Base-by-base conservation (phyloP, 2,888 invertebrate genomes). In the Eubasilissa splendida region DNA sequence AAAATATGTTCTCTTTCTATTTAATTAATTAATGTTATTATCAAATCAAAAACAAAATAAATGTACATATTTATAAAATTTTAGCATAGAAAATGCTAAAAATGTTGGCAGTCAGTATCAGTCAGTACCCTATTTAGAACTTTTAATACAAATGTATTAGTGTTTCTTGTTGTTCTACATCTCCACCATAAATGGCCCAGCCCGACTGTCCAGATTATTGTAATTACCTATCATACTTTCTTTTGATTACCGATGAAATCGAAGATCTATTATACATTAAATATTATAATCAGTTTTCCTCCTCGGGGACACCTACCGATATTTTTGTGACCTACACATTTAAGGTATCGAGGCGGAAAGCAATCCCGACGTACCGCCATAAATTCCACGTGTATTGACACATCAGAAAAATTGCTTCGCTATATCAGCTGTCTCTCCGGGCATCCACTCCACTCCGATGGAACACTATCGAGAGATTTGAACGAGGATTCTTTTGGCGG, bases 391-490 rank as follows among this genome's bases (percentile, higher is more conserved):
- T 60, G 59, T 53, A 79, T 79, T 79, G 79, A 79, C 79, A 79
- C 79, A 71, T 63, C 33, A 33, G 53, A 56, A 63, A 74, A 73
- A 77, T 77, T 70, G 53, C 22, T 8, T 54, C 68, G 8, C 50
- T 79, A 65, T 79, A 65, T 79, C 74, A 59, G 66, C 70, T 73
- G 71, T 78, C 71, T 58, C 71, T n/a, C 31, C 54, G 42, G 10
- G 71, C 33, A 77, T 58, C 66, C 70, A 77, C 66, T 68, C 66
- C n/a, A 56, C 56, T 31, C 42, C 50, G 58, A 77, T 77, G 68
- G 80, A 77, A 82, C 80, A 78, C 80, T 79, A 80, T 80, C 82
- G 78, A 70, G 79, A 78, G 82, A 82, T 80, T 80, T 80, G 54
- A 80, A 80, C 82, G 68, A 56, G 70, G 77, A 80, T 77, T 78